These are phyloP conservation scores for Dasyprocta punctata DNA, from an alignment of 2,113 vertebrate species.

Conservation along the genomic window DNA sequence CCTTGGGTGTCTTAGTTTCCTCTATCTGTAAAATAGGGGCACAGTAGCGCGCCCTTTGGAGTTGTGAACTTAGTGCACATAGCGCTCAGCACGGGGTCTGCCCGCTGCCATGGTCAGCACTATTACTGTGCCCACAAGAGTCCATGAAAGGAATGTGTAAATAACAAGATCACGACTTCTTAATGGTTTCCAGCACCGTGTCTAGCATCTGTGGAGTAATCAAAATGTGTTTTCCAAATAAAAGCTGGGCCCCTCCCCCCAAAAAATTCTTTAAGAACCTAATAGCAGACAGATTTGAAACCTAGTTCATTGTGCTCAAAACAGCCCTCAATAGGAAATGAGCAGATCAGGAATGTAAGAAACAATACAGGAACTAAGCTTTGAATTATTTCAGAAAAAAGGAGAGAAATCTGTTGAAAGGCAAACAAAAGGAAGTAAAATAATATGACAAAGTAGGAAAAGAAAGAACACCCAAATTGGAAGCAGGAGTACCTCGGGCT, in stretches of 20 bases:
- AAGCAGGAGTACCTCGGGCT: not conserved
- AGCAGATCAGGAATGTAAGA: not conserved
- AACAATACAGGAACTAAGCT: not conserved
- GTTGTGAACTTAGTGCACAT: not conserved
- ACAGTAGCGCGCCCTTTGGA: fast-evolving
- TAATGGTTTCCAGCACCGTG: not conserved
- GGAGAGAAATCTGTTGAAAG: not conserved
- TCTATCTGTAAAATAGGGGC: not conserved
- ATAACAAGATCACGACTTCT: not conserved
- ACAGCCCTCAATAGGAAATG: constrained; percentile 54
- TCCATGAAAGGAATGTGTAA: not conserved
- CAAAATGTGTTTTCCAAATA: not conserved
- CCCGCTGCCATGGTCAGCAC: not conserved
- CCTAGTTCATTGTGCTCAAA: not conserved
- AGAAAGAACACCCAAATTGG: not conserved
- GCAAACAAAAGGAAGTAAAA: constrained; percentile 1
- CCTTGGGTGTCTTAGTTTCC: not conserved
- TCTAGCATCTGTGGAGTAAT: not conserved
- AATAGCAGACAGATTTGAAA: constrained; percentile 19
- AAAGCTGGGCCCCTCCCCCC: not conserved
- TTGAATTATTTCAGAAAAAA: constrained; percentile 1
- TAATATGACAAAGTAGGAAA: not conserved
- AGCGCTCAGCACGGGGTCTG: fast-evolving
- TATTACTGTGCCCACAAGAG: not conserved
- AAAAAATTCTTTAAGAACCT: not conserved